These are phyloP conservation scores for Drosophila saltans DNA, from an alignment of 1,140 invertebrate species.

Conservation along the genomic window DNA sequence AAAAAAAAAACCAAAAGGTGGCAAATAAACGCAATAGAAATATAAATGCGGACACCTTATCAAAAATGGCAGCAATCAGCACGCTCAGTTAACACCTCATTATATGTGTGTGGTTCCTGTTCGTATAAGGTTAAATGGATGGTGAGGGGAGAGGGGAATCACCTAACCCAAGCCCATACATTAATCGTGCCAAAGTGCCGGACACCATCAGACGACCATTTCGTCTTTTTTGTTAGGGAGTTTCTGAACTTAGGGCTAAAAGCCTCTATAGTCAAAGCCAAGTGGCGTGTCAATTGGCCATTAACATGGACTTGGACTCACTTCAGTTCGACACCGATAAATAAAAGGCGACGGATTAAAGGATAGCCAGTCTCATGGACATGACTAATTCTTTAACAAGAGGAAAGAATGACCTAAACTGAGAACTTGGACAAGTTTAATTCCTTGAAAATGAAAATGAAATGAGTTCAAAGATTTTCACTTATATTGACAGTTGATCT, in stretches of 20 bases:
- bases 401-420: neutral
- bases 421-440: neutral
- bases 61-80: slow-evolving; percentile 80
- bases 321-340: slow-evolving; percentile 50
- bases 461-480: too few relatives aligned
- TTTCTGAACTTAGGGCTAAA: slow-evolving; percentile 33
- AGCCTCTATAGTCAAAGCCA: slow-evolving; percentile 61
- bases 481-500: too few relatives aligned
- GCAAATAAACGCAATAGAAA: slow-evolving; percentile 58
- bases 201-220: slow-evolving; percentile 36
- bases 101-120: slow-evolving; percentile 28
- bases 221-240: slow-evolving; percentile 33
- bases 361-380: slow-evolving; percentile 6
- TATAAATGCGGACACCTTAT: slow-evolving; percentile 77
- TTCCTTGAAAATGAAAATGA: too few relatives aligned
- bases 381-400: neutral
- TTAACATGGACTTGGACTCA: slow-evolving; percentile 58
- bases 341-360: slow-evolving; percentile 45
- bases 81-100: slow-evolving; percentile 79
- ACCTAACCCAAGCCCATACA: slow-evolving; percentile 22
- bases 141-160: slow-evolving; percentile 16
- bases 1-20: slow-evolving; percentile 31
- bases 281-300: slow-evolving; percentile 80
- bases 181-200: slow-evolving; percentile 53
- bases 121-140: neutral